These are phyloP conservation scores for Pollachius pollachius DNA, from an alignment of 2,113 vertebrate species.

Conservation along the genomic window DNA sequence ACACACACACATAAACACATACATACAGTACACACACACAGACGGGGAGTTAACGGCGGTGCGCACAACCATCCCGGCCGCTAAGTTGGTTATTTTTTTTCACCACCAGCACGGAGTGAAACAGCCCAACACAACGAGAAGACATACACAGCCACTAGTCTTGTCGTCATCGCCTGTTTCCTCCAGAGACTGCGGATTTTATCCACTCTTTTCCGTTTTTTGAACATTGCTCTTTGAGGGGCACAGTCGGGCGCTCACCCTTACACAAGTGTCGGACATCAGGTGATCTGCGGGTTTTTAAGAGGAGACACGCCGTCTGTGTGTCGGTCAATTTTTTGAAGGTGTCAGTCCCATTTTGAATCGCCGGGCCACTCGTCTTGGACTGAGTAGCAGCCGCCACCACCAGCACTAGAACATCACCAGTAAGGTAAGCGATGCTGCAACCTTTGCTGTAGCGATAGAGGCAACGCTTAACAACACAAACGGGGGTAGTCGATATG, in stretches of 20 bases:
- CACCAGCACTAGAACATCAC: conserved; percentile 27
- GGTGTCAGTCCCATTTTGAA: too few relatives aligned
- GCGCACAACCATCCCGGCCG: conserved; percentile 26
- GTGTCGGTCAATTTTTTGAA: neutral
- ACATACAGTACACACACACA: too few relatives aligned
- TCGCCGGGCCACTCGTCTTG: conserved; percentile 23
- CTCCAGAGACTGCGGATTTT: conserved; percentile 61
- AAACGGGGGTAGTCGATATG: too few relatives aligned
- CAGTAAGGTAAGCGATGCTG: conserved; percentile 56
- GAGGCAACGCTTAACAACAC: too few relatives aligned
- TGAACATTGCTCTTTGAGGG: too few relatives aligned
- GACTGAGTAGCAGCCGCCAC: conserved; percentile 62
- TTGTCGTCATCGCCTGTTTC: conserved; percentile 41
- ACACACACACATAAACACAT: too few relatives aligned
- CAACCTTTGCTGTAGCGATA: neutral
- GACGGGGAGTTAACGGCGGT: conserved; percentile 7
- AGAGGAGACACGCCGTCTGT: neutral
- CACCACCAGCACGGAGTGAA: conserved; percentile 7
- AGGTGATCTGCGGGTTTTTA: neutral
- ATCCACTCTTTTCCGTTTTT: conserved; percentile 16
- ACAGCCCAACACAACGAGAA: neutral
- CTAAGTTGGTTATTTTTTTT: conserved; percentile 26
- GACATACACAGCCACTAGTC: neutral
- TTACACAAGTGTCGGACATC: neutral
- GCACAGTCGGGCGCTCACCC: neutral